Base-by-base conservation (phyloP, 2,797 vertebrate species). In the Rhinichthys osculus region DNA sequence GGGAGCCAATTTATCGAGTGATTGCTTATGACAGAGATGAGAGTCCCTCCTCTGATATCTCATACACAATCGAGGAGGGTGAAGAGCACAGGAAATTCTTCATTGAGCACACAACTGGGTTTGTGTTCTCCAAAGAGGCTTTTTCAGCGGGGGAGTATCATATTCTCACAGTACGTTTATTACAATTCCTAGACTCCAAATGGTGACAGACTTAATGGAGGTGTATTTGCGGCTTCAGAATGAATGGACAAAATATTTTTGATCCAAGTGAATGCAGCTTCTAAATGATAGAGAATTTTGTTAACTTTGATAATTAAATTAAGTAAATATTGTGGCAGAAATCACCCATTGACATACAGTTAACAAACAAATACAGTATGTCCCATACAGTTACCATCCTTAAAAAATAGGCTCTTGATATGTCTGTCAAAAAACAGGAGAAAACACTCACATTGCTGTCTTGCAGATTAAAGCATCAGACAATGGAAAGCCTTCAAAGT, bases 391-490 rank as follows among this genome's bases (percentile, higher is more conserved):
- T 70, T 50, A 50, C 1, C 14, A n/a, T 59, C 57, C 57, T 23
- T 27, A 44, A 47, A 72, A 27, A 74, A 23, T 35, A 17, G n/a
- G 5, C 11, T 47, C 27, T 67, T 52, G 27, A 35, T 21, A 67
- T 67, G 17, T 81, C 9, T 19, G 42, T 71, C 30, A 38, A 81
- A 71, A 74, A 78, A 62, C 50, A 44, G 33, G 57, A 17, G 8
- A 27, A 44, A 77, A 84, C 16, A 79, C 47, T 77, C 67, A 72
- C 77, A 42, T 17, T 82, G 72, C 69, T 14, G 33, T 86, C 64
- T 74, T 88, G 44, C 90, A 97, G 96, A 97, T 97, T 91, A 97
- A 96, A 92, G 96, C 95, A 30, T 94, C 96, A 90, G 96, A 97
- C 93, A 97, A 96, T 40, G 96, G 96, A 50, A 95, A 94, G 16